phyloP scores from a whole-genome alignment of 2,113 vertebrate species.

The Sinocyclocheilus anophthalmus region DNA sequence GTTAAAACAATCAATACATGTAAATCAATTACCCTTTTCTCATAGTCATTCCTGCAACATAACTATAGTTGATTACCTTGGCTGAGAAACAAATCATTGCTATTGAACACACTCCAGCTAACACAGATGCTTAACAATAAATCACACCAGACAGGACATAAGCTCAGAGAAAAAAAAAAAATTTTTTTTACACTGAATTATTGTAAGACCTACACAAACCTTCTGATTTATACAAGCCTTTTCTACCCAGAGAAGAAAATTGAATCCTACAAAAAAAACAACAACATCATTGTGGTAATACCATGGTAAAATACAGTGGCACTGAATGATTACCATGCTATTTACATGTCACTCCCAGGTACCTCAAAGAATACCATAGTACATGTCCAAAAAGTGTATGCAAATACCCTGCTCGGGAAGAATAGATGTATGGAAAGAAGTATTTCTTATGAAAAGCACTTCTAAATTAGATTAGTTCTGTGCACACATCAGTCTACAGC shows the following conservation, averaged over 20 bases:
- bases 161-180: neutral
- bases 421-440: neutral
- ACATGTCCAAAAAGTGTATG: neutral
- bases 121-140: neutral
- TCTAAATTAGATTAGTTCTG: neutral
- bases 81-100: neutral
- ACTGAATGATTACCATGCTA: neutral
- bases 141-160: neutral
- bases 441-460: neutral
- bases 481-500: neutral
- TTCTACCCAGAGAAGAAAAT: conserved; percentile 3
- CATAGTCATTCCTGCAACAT: neutral
- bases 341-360: neutral
- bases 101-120: neutral
- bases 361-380: neutral
- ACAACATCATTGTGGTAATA: neutral
- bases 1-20: neutral
- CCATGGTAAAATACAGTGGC: neutral
- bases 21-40: neutral
- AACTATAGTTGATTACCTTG: neutral
- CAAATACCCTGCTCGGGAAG: neutral
- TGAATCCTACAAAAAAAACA: neutral
- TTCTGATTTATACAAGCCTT: neutral
- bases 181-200: neutral
- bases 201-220: neutral